These are phyloP conservation scores for Oppia nitens DNA, from an alignment of 1,140 invertebrate genomes.

Conservation along the genomic window DNA sequence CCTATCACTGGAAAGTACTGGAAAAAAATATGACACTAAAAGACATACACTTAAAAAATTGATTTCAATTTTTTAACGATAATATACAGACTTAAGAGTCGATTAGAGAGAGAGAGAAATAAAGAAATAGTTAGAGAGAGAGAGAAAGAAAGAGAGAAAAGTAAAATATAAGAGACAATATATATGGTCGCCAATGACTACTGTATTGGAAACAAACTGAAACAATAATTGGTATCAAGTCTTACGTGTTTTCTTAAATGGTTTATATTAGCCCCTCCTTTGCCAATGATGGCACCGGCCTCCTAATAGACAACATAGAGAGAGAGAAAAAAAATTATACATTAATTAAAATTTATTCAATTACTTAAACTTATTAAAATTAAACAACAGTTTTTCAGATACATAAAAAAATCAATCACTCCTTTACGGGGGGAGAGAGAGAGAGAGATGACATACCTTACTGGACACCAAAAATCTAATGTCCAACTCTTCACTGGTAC, in stretches of 20 bases:
- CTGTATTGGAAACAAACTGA: background rate
- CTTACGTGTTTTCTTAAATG: conserved; percentile 58
- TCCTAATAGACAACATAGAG: too few relatives aligned
- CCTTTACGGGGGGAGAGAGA: too few relatives aligned
- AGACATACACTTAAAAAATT: background rate
- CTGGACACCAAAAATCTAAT: background rate
- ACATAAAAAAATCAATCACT: too few relatives aligned
- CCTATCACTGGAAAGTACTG: too few relatives aligned
- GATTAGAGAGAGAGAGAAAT: background rate
- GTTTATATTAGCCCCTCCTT: conserved; percentile 90
- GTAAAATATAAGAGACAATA: background rate
- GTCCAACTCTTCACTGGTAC: background rate
- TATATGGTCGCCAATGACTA: background rate
- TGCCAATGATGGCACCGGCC: conserved; percentile 93
- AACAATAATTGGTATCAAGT: background rate
- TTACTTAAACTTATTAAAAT: too few relatives aligned
- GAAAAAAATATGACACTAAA: background rate
- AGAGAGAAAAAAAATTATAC: too few relatives aligned
- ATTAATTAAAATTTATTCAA: too few relatives aligned
- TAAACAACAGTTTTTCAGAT: too few relatives aligned
- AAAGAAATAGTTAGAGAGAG: background rate
- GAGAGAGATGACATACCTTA: background rate
- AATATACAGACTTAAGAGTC: background rate
- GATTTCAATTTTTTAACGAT: background rate
- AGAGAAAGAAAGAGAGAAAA: background rate